Percentiles rank a stretch among this genome's conserved stretches.
Conservation (phyloP, 2,113 vertebrate species). For the Rhinopomastus cyanomelas region DNA sequence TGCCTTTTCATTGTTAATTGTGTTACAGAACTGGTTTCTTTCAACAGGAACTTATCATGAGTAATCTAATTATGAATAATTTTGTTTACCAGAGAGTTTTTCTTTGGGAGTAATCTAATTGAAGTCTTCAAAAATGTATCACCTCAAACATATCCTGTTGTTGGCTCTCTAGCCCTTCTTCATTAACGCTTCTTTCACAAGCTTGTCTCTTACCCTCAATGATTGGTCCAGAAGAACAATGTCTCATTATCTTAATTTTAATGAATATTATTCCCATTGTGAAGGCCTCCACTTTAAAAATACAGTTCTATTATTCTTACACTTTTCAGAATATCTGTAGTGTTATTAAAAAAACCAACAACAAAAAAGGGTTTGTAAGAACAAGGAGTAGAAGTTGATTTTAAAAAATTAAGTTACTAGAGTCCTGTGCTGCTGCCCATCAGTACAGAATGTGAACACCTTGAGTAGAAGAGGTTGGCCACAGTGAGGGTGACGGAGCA, state of each 20-base stretch:
- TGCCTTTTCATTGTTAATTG: slow-evolving; percentile 3
- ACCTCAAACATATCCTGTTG: not conserved
- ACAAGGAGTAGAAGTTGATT: not conserved
- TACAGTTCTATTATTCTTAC: not conserved
- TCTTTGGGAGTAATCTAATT: not conserved
- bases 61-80: not conserved
- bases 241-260: not conserved
- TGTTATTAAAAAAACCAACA: not conserved
- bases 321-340: not conserved
- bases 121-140: not conserved
- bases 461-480: not conserved
- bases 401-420: not conserved
- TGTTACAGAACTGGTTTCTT: slow-evolving; percentile 11
- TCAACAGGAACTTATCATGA: not conserved
- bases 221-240: not conserved
- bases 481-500: no score
- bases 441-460: not conserved
- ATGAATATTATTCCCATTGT: not conserved
- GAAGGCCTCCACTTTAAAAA: not conserved
- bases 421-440: not conserved
- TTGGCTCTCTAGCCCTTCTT: not conserved
- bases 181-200: not conserved
- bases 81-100: not conserved
- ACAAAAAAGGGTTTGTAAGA: not conserved
- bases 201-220: not conserved